phyloP scores from a whole-genome alignment of 2,888 invertebrate species.

The Polyploca ridens region DNA sequence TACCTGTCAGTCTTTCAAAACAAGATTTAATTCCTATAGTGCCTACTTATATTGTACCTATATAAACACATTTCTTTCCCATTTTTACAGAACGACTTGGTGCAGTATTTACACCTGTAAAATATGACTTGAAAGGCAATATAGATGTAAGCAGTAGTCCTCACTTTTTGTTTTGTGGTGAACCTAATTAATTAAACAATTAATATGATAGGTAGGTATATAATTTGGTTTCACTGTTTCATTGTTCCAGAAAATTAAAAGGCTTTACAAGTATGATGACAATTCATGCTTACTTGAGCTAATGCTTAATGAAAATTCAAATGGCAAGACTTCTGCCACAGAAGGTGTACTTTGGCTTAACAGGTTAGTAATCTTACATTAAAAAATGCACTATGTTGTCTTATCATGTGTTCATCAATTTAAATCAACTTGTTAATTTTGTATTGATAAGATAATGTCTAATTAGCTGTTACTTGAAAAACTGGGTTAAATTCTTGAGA shows the following conservation, averaged over 20 bases:
- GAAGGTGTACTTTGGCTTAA: slow-evolving; percentile 90
- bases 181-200: neutral
- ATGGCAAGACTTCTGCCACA: slow-evolving; percentile 78
- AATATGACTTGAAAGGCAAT: slow-evolving; percentile 91
- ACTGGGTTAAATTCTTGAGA: no score
- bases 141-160: slow-evolving; percentile 85
- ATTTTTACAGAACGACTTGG: slow-evolving; percentile 88
- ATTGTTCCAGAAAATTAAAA: slow-evolving; percentile 85
- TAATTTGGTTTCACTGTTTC: neutral
- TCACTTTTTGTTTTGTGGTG: neutral
- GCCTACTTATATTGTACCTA: neutral
- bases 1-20: no score
- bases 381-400: neutral
- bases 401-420: neutral
- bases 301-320: slow-evolving; percentile 85
- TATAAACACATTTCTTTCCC: slow-evolving; percentile 9
- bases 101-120: slow-evolving; percentile 89
- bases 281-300: slow-evolving; percentile 87
- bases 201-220: no score
- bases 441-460: no score
- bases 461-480: no score
- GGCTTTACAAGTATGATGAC: slow-evolving; percentile 80
- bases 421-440: no score
- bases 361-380: slow-evolving; percentile 76
- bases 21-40: no score